Percentiles rank a stretch among this genome's conserved stretches.
Evolutionary conservation across 2,113 vertebrate genomes (phyloP).

Genomic region (Alectura lathami): DNA sequence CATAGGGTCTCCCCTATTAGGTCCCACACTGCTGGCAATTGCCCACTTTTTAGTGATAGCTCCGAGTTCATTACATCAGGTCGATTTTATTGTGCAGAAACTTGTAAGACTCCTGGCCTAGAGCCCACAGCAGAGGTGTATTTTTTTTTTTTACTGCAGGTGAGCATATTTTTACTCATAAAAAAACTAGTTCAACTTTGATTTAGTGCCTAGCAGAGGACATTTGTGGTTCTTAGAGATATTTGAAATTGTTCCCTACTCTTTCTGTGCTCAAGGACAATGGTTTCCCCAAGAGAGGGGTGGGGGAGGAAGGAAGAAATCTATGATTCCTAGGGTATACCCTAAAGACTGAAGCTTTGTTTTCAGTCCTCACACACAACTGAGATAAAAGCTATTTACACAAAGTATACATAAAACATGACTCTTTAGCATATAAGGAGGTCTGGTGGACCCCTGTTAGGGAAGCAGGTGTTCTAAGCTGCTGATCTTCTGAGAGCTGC

Average conservation of each 20-base stretch:
- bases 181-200: neutral
- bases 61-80: neutral
- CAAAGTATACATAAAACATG: slow-evolving; percentile 58
- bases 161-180: neutral
- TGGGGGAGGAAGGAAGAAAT: neutral
- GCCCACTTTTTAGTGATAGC: neutral
- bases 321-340: neutral
- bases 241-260: neutral
- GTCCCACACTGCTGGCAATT: neutral
- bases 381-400: slow-evolving; percentile 55
- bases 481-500: neutral
- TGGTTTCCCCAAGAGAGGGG: neutral
- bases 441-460: neutral
- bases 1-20: neutral
- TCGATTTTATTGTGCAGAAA: neutral
- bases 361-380: slow-evolving; percentile 49
- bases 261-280: neutral
- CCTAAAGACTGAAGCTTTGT: slow-evolving; percentile 41
- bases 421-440: neutral
- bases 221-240: neutral
- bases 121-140: no score
- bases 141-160: neutral
- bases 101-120: neutral
- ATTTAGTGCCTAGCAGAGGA: neutral
- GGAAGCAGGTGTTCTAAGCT: neutral